Conservation (phyloP, 2,113 vertebrate genomes). For the Anser brachyrhynchus region DNA sequence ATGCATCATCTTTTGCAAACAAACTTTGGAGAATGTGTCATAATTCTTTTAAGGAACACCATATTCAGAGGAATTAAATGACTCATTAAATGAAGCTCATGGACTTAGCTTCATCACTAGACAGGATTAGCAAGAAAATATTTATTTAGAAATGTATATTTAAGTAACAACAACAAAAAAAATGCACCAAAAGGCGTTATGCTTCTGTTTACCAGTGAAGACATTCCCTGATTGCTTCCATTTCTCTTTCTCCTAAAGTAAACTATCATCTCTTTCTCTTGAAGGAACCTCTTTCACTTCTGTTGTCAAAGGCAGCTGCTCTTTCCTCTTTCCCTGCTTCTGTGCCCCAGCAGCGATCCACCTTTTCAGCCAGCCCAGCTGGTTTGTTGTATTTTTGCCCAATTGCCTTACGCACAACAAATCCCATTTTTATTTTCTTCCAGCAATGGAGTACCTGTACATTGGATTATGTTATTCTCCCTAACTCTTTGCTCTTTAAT, state of each 20-base stretch:
- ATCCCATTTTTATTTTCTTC: neutral
- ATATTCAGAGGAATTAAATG: neutral
- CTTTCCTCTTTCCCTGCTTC: neutral
- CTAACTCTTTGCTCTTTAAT: neutral
- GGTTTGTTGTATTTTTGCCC: neutral
- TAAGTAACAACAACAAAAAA: neutral
- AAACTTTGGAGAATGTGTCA: neutral
- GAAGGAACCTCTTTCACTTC: neutral
- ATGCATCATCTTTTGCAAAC: neutral
- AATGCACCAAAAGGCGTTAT: neutral
- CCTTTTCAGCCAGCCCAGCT: neutral
- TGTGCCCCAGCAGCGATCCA: neutral
- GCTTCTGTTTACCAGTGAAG: neutral
- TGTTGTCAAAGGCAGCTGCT: neutral
- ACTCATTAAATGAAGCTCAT: neutral
- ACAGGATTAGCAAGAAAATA: neutral
- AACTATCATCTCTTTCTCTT: neutral
- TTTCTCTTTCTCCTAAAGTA: neutral
- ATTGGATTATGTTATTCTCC: neutral
- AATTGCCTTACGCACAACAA: neutral
- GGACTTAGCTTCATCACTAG: neutral
- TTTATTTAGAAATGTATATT: neutral
- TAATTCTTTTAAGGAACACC: neutral
- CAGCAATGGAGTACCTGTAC: neutral
- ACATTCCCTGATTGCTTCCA: neutral